These are phyloP conservation scores for Sturmia bella DNA, from an alignment of 2,888 invertebrate genomes.

Conservation along the genomic window DNA sequence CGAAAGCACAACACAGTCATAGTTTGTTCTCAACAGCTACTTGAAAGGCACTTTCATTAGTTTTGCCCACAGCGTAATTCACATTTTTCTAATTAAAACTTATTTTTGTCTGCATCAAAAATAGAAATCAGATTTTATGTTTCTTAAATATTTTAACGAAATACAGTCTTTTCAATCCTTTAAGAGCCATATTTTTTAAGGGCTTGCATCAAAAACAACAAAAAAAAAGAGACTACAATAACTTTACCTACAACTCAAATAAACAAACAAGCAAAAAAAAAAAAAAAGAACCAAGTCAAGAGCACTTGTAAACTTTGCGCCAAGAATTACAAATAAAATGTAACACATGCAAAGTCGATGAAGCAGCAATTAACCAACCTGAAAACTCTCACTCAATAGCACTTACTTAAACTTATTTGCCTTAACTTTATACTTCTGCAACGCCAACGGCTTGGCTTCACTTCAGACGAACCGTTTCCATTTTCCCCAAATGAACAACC, in stretches of 20 bases:
- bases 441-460: constrained; percentile 25
- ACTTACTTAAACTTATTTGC: constrained; percentile 34
- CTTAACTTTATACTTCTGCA: constrained; percentile 23
- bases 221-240: no score
- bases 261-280: not conserved
- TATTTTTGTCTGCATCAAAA: no score
- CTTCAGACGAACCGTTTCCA: not conserved
- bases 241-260: not conserved
- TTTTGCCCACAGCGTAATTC: no score
- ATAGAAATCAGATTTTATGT: no score
- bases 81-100: no score
- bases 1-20: no score
- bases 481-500: constrained; percentile 44
- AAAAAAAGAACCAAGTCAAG: not conserved
- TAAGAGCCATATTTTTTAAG: no score
- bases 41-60: no score
- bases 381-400: constrained; percentile 52
- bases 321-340: constrained; percentile 19
- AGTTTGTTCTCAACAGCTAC: no score
- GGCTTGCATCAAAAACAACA: no score
- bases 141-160: no score
- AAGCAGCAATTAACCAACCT: constrained; percentile 58
- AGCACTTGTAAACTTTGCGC: not conserved
- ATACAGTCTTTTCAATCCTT: no score
- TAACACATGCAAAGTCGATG: constrained; percentile 43